A percentile compares a stretch with the other conserved stretches of the same genome.
phyloP scores from a whole-genome alignment of 2,797 vertebrate genomes.

The Odontamblyopus rebecca region DNA sequence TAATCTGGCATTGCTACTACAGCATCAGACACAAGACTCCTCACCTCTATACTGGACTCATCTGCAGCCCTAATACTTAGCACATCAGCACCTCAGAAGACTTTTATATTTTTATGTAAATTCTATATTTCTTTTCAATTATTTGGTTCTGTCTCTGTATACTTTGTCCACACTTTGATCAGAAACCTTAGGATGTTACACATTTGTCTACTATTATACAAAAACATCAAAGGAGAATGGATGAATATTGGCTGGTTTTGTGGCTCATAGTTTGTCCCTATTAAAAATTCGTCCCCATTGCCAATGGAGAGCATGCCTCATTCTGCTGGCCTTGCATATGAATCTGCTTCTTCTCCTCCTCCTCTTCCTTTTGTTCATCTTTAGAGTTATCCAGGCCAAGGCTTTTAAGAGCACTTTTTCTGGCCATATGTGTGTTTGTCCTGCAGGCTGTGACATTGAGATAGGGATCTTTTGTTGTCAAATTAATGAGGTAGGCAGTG shows the following conservation, averaged over 20 bases:
- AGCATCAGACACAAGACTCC: neutral
- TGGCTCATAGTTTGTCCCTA: neutral
- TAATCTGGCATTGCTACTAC: neutral
- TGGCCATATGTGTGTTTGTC: constrained; percentile 17
- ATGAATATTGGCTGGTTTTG: neutral
- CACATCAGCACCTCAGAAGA: neutral
- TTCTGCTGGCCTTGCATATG: constrained; percentile 8
- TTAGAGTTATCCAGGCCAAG: constrained; percentile 12
- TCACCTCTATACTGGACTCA: neutral
- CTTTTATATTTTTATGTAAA: no score
- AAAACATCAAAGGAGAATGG: constrained; percentile 21
- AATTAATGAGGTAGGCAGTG: constrained; percentile 59
- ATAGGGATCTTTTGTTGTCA: constrained; percentile 63
- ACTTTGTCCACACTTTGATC: neutral
- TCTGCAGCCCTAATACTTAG: neutral
- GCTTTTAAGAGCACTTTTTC: constrained; percentile 20
- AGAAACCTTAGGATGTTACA: neutral
- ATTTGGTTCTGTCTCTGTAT: no score
- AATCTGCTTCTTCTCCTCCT: neutral
- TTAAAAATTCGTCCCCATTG: neutral
- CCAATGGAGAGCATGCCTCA: neutral
- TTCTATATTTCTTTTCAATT: no score
- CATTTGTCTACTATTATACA: constrained; percentile 19
- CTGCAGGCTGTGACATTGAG: constrained; percentile 56
- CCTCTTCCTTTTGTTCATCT: constrained; percentile 1